Evolutionary conservation across 1,140 invertebrate genomes (phyloP).

Genomic region (Chironomus tepperi): DNA sequence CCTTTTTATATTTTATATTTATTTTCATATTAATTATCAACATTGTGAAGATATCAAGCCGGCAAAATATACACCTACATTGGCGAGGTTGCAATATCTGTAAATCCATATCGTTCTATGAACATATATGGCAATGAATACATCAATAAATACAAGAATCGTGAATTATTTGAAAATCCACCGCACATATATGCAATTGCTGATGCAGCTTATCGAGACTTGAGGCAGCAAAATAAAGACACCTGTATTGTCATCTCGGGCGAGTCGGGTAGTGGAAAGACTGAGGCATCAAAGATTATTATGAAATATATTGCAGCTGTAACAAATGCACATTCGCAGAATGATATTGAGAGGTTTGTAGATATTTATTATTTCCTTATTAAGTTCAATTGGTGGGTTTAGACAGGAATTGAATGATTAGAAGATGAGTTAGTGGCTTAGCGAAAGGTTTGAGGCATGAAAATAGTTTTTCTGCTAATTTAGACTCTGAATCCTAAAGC

Average conservation of each 20-base stretch:
- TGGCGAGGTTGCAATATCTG: slow-evolving; percentile 85
- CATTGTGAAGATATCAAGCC: slow-evolving; percentile 68
- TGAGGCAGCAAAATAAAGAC: slow-evolving; percentile 80
- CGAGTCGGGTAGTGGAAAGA: slow-evolving; percentile 85
- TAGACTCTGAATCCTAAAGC: too few species aligned
- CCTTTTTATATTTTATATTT: slow-evolving; percentile 7
- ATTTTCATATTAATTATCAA: slow-evolving; percentile 24
- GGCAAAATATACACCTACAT: slow-evolving; percentile 91
- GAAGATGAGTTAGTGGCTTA: too few species aligned
- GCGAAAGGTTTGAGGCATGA: too few species aligned
- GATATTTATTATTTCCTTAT: slow-evolving; percentile 23
- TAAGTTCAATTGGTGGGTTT: background rate
- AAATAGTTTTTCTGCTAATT: too few species aligned
- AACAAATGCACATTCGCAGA: slow-evolving; percentile 81
- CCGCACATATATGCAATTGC: slow-evolving; percentile 94
- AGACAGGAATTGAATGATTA: too few species aligned
- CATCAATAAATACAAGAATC: slow-evolving; percentile 79
- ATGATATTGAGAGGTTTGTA: slow-evolving; percentile 84
- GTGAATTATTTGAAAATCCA: slow-evolving; percentile 87
- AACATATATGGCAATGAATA: slow-evolving; percentile 75
- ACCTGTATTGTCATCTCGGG: slow-evolving; percentile 95
- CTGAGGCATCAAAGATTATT: slow-evolving; percentile 97
- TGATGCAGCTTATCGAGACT: slow-evolving; percentile 83
- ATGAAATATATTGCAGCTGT: slow-evolving; percentile 99
- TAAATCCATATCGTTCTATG: slow-evolving; percentile 80